phyloP scores from a whole-genome alignment of 2,888 invertebrate genomes.

The Chaitophorus viminalis region DNA sequence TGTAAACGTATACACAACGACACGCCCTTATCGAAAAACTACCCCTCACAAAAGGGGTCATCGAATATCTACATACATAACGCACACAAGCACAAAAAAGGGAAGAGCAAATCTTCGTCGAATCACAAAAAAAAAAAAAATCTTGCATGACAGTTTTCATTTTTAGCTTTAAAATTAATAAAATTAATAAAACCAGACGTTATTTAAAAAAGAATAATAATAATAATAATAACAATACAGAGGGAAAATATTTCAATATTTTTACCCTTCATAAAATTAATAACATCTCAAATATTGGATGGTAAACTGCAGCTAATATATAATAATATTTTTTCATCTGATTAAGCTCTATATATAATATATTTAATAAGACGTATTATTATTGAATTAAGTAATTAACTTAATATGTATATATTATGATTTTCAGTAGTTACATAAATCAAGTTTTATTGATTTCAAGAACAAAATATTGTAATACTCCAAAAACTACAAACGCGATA shows the following conservation, averaged over 20 bases:
- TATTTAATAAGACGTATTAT: neutral
- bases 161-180: constrained; percentile 33
- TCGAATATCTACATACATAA: neutral
- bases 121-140: neutral
- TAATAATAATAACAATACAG: neutral
- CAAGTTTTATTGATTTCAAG: neutral
- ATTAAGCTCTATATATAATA: neutral
- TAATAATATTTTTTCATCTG: constrained; percentile 4
- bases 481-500: too few relatives aligned
- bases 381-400: neutral
- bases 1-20: constrained; percentile 8
- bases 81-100: neutral
- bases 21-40: constrained; percentile 25
- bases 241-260: constrained; percentile 10
- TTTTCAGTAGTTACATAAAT: neutral
- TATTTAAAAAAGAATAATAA: constrained; percentile 31
- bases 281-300: constrained; percentile 27
- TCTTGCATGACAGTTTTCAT: constrained; percentile 9
- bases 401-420: neutral
- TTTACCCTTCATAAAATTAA: constrained; percentile 18
- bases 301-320: neutral
- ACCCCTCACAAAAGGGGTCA: constrained; percentile 19
- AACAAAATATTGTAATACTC: neutral
- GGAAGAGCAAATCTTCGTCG: constrained; percentile 18
- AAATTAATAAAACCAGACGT: constrained; percentile 13